Percentiles rank a stretch among this genome's conserved stretches.
Conservation (phyloP, 2,113 vertebrate genomes). For the Thomomys bottae region DNA sequence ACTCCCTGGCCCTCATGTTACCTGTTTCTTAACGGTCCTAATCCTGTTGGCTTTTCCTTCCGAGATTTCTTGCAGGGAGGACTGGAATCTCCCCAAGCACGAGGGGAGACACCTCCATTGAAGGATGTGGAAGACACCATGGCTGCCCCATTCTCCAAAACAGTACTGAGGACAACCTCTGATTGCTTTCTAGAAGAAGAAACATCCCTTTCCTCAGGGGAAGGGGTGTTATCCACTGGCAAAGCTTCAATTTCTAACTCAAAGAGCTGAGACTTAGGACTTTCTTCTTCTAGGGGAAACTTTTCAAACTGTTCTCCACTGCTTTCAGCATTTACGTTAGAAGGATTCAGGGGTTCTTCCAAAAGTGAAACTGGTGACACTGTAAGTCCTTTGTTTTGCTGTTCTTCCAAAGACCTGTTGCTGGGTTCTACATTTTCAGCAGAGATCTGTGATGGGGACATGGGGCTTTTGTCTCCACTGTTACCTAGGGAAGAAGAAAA, state of each 20-base stretch:
- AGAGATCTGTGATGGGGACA: constrained; percentile 5
- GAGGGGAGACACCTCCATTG: constrained; percentile 80
- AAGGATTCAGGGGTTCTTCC: constrained; percentile 15
- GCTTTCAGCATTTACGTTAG: constrained; percentile 35
- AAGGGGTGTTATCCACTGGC: constrained; percentile 68
- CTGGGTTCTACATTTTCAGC: constrained; percentile 32
- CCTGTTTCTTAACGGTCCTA: constrained; percentile 73
- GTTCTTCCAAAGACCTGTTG: constrained; percentile 15
- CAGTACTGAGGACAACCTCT: constrained; percentile 76
- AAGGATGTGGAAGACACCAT: constrained; percentile 72
- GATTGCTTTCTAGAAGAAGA: constrained; percentile 66
- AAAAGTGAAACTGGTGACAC: neutral
- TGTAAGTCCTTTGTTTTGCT: constrained; percentile 13
- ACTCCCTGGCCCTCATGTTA: no score
- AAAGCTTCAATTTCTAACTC: constrained; percentile 75
- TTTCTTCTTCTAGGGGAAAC: constrained; percentile 48
- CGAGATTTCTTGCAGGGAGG: constrained; percentile 72
- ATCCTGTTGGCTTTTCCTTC: constrained; percentile 74
- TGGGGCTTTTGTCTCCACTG: constrained; percentile 48
- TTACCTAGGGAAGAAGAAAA: constrained; percentile 57
- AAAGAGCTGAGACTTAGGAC: constrained; percentile 68
- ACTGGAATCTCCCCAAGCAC: constrained; percentile 49
- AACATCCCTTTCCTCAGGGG: constrained; percentile 66
- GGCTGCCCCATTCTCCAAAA: constrained; percentile 81
- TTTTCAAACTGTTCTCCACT: constrained; percentile 43